phyloP scores from a whole-genome alignment of 1,140 invertebrate species.

The Danaus plexippus region DNA sequence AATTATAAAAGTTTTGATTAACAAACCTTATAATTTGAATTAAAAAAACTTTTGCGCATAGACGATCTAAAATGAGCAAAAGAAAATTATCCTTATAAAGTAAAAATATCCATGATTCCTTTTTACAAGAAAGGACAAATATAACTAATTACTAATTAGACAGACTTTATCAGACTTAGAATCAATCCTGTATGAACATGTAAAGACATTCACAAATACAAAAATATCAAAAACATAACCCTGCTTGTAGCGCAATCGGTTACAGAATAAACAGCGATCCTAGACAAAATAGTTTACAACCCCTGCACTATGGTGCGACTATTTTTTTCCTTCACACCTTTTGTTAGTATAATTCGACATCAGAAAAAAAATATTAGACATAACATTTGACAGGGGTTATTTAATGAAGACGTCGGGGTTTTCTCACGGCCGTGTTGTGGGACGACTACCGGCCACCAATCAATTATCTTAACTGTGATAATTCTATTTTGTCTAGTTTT shows the following conservation, averaged over 20 bases:
- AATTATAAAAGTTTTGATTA: too few species aligned
- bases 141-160: neutral
- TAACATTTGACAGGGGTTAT: conserved; percentile 68
- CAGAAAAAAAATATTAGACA: conserved; percentile 67
- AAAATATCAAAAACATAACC: too few species aligned
- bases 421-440: conserved; percentile 61
- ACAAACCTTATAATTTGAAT: neutral
- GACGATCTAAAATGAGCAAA: too few species aligned
- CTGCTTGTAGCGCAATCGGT: too few species aligned
- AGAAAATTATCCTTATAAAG: too few species aligned
- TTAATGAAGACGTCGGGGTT: conserved; percentile 67
- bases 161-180: neutral
- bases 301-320: conserved; percentile 37
- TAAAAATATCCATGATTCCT: neutral
- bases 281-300: conserved; percentile 45
- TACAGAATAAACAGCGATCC: neutral
- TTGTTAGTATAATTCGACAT: conserved; percentile 69
- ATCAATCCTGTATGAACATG: neutral
- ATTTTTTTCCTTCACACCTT: conserved; percentile 68
- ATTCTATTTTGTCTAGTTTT: conserved; percentile 45
- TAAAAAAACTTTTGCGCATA: neutral
- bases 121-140: conserved; percentile 2
- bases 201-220: too few species aligned
- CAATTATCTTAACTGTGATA: conserved; percentile 69
- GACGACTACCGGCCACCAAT: conserved; percentile 54